phyloP scores from a whole-genome alignment of 64 coral and sea anemone species.

The Actinia tenebrosa region DNA sequence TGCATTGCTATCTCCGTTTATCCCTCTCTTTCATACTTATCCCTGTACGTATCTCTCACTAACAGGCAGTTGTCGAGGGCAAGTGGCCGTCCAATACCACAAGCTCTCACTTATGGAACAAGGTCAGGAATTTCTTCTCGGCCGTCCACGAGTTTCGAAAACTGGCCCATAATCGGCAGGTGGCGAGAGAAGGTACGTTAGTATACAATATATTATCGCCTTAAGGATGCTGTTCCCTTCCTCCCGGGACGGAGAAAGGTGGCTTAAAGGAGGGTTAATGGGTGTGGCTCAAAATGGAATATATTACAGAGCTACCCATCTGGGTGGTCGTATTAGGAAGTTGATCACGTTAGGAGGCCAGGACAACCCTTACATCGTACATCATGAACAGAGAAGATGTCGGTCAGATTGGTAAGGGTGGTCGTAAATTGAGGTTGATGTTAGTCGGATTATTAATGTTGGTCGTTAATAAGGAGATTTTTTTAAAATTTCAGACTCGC shows the following conservation, averaged over 20 bases:
- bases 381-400: background rate
- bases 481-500: slow-evolving; percentile 18
- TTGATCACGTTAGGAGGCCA: too few species aligned
- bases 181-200: slow-evolving; percentile 24
- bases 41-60: background rate
- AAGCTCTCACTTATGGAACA: slow-evolving; percentile 94
- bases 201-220: background rate
- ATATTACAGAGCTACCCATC: too few species aligned
- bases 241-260: too few species aligned
- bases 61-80: slow-evolving; percentile 89
- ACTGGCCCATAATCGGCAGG: slow-evolving; percentile 16
- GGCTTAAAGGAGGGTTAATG: too few species aligned
- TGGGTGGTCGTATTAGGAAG: too few species aligned
- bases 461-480: background rate
- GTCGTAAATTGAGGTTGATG: background rate
- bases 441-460: background rate
- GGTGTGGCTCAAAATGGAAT: too few species aligned
- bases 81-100: slow-evolving; percentile 96
- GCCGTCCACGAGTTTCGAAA: slow-evolving; percentile 90
- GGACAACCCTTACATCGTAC: too few species aligned
- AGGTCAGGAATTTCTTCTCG: slow-evolving; percentile 88
- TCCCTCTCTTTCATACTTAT: background rate
- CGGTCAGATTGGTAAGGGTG: background rate
- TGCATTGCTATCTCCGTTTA: too few species aligned
- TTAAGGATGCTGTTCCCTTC: too few species aligned